phyloP scores from a whole-genome alignment of 2,113 vertebrate species.

The Melanerpes aurifrons region DNA sequence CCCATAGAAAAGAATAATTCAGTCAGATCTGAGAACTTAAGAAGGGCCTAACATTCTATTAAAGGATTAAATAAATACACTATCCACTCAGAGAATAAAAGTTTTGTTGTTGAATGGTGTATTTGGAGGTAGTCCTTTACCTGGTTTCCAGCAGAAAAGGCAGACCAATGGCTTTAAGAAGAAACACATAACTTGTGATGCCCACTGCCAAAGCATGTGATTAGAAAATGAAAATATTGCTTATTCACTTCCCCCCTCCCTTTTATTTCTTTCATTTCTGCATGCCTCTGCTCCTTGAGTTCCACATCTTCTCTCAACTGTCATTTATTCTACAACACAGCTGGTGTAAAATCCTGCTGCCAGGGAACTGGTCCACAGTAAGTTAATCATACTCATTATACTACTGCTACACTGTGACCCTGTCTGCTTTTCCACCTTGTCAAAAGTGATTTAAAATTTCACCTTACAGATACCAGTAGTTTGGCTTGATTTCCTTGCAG shows the following conservation, averaged over 20 bases:
- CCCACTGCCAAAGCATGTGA: neutral
- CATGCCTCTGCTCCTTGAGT: neutral
- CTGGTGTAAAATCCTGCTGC: neutral
- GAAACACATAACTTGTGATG: neutral
- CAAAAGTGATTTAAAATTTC: conserved; percentile 48
- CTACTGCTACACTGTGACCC: neutral
- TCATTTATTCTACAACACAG: neutral
- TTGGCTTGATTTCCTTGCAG: conserved; percentile 5
- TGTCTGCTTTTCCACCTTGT: conserved; percentile 35
- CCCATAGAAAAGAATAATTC: neutral
- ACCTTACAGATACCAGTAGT: neutral
- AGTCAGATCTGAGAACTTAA: neutral
- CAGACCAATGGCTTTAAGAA: neutral
- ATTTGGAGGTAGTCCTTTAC: neutral
- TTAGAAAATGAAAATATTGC: neutral
- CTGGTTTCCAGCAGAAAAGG: neutral
- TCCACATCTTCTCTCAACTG: neutral
- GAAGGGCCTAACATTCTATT: neutral
- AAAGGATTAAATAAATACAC: neutral
- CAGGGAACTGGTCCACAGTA: neutral
- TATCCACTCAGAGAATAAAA: neutral
- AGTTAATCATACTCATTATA: conserved; percentile 1
- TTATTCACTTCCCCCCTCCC: neutral
- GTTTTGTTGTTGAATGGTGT: neutral
- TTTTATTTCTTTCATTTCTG: neutral